These are phyloP conservation scores for Heliconius cydno DNA, from an alignment of 2,888 invertebrate genomes.

Conservation along the genomic window DNA sequence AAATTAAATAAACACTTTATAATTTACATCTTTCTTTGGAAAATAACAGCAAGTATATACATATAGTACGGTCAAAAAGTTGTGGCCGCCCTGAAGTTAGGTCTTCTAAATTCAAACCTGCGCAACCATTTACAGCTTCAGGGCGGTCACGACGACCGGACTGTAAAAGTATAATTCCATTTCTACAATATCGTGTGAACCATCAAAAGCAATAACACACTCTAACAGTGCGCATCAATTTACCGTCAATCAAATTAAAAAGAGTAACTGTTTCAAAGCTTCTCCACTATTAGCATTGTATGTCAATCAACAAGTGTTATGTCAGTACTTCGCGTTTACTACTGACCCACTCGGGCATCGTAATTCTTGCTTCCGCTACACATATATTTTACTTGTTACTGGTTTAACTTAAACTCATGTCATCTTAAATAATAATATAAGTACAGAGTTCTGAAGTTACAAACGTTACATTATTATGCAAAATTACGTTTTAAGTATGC, in stretches of 20 bases:
- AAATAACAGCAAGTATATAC: background rate
- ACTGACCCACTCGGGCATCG: conserved; percentile 33
- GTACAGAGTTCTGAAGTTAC: background rate
- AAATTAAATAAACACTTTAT: no score
- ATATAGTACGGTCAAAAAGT: no score
- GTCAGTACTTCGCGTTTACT: conserved; percentile 30
- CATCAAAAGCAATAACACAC: conserved; percentile 34
- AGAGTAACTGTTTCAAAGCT: conserved; percentile 42
- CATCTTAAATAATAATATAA: conserved; percentile 19
- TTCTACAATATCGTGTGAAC: conserved; percentile 35
- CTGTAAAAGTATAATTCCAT: background rate
- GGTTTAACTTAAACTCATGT: background rate
- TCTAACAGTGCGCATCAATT: conserved; percentile 42
- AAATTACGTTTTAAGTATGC: background rate
- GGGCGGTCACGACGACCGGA: no score
- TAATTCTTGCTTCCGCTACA: background rate
- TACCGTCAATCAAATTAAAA: conserved; percentile 44
- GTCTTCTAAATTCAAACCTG: no score
- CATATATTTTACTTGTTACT: background rate
- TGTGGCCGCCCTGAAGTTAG: no score
- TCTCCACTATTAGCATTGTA: conserved; percentile 40
- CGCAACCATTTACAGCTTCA: no score
- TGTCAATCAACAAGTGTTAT: conserved; percentile 43
- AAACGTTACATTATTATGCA: background rate
- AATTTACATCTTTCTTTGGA: no score